Percentiles rank a stretch among this genome's conserved stretches.
These are phyloP conservation scores for Actinia equina DNA, from an alignment of 64 coral and sea anemone species.

Conservation along the genomic window DNA sequence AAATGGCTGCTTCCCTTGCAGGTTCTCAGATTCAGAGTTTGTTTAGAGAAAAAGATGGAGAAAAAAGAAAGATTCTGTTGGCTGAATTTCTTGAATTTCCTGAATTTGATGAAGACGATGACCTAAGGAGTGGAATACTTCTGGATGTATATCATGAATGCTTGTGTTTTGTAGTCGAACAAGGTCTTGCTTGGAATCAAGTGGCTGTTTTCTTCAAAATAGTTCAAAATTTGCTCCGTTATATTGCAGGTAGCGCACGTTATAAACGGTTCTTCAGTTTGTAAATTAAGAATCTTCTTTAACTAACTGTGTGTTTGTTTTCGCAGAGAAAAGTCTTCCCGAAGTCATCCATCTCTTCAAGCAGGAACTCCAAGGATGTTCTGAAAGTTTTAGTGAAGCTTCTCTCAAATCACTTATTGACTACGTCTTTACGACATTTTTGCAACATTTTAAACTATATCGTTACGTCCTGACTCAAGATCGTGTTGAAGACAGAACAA, in stretches of 20 bases:
- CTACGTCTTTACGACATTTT: slow-evolving; percentile 62
- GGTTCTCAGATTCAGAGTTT: slow-evolving; percentile 9
- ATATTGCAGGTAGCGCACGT: slow-evolving; percentile 20
- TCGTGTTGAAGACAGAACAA: slow-evolving; percentile 40
- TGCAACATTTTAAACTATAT: slow-evolving; percentile 89
- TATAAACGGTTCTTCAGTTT: background rate
- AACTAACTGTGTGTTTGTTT: background rate
- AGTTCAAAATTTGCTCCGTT: slow-evolving; percentile 31
- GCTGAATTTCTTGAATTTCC: slow-evolving; percentile 42
- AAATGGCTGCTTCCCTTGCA: slow-evolving; percentile 13
- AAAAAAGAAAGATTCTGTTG: slow-evolving; percentile 57
- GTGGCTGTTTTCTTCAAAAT: slow-evolving; percentile 59
- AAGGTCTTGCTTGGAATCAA: slow-evolving; percentile 68
- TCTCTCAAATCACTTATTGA: slow-evolving; percentile 71
- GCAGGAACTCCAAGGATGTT: slow-evolving; percentile 14
- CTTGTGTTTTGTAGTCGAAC: slow-evolving; percentile 45
- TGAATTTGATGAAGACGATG: slow-evolving; percentile 76
- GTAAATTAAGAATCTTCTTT: background rate
- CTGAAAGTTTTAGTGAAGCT: slow-evolving; percentile 19
- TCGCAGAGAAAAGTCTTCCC: slow-evolving; percentile 46
- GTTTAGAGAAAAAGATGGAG: slow-evolving; percentile 26
- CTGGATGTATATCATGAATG: slow-evolving; percentile 59
- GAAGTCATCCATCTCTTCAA: slow-evolving; percentile 60
- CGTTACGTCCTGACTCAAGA: slow-evolving; percentile 76
- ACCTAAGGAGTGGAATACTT: slow-evolving; percentile 66